Evolutionary conservation across 2,888 invertebrate genomes (phyloP), one percentile per base, ranked within the genome.

Genomic region (Micoletzkya japonica): DNA sequence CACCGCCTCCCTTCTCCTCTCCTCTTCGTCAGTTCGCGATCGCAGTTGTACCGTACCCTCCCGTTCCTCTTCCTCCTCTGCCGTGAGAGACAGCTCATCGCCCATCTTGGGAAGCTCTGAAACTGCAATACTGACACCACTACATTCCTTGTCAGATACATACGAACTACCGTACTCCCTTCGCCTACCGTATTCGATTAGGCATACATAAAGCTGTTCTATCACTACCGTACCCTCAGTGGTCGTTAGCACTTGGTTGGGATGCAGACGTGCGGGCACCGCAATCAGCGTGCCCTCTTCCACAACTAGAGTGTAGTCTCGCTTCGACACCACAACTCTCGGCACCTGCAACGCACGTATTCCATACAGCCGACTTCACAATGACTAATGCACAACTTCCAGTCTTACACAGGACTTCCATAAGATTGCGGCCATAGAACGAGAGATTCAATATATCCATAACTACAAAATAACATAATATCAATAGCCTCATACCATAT

Each of bases 251-350:
- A 63, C 63, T 26, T 63, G 63, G 26, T 72, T 72, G 52, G 72
- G 72, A 63, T 70, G 69, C 6, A 61, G 39, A 17, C 72, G 32
- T 24, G 39, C 24, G 2, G 72, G 72, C 34, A 70, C 54, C 44
- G 60, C 69, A 28, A 30, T 7, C 3, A 72, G 44, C 2, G 30
- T 26, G 14, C 39, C 61, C 24, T 36, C 50, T 17, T 36, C 71
- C 4, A 34, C 34, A 7, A 71, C 60, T 17, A 34, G 24, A 32
- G 52, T 30, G 36, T 56, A 70, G 54, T 72, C 72, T 52, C 58
- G 58, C n/a, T 39, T 44, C 28, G 54, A 36, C 36, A 44, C 34
- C 14, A 71, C 60, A 1, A 71, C 54, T 26, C 68, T 34, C n/a
- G n/a, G n/a, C n/a, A n/a, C n/a, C n/a, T n/a, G n/a, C n/a, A n/a